Evolutionary conservation across 2,113 vertebrate species (phyloP), one percentile per base, ranked within the genome.

Genomic region (Trogon melanurus): DNA sequence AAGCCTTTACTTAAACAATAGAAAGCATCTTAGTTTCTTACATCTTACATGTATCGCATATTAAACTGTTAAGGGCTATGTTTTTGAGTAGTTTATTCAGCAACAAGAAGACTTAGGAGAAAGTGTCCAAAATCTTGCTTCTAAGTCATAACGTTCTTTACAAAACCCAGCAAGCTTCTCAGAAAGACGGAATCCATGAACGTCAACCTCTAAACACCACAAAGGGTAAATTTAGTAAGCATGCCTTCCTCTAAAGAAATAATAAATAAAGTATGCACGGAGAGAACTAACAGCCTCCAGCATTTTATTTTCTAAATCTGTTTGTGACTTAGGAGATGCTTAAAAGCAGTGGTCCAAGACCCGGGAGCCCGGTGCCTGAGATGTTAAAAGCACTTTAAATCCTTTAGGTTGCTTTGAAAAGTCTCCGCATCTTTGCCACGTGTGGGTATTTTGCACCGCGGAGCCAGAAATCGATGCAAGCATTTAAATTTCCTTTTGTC

Each of bases 381-480:
- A 95, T 82, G 73, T 86, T 93, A 91, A 89, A 96, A 94, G 88
- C 88, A 85, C 73, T 85, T 96, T 95, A 95, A 96, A 94, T 89
- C 78, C 93, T 95, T 84, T 75, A 92, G 88, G 70, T 86, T 72
- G 69, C 95, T 96, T 93, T 95, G 95, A 97, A 89, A 96, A 95
- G 93, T 72, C 88, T 91, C 92, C 38, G 12, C 2, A 12, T 57
- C 76, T 78, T 78, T 89, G 73, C 75, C 91, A 91, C 84, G 76
- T 85, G 88, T 6, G 9, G 95, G 61, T 94, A 78, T 95, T 95
- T 94, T 92, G 90, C 69, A 22, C 44, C 4, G 57, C 7, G 0
- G 85, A 90, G 86, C 93, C 76, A 79, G 92, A 92, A 96, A 94
- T 96, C 90, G 92, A 84, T 94, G 95, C 27, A 19, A 93, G 70